These are phyloP conservation scores for Carassius gibelio DNA, from an alignment of 2,113 vertebrate species.

Conservation along the genomic window DNA sequence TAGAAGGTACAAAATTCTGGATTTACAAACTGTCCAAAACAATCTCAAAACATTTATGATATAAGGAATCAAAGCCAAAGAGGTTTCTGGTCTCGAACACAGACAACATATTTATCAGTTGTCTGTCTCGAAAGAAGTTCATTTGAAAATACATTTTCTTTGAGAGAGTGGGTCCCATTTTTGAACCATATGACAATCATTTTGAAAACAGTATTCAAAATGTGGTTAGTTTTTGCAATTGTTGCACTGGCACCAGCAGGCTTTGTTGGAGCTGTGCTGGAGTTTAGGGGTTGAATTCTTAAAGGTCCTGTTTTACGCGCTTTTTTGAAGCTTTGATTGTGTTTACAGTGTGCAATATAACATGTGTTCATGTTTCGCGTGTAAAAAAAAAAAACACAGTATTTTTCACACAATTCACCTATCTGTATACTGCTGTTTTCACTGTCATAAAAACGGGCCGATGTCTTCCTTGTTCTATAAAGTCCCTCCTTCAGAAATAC, in stretches of 20 bases:
- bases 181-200: neutral
- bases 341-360: too few relatives aligned
- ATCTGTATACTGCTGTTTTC: too few relatives aligned
- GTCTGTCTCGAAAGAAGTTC: neutral
- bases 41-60: neutral
- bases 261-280: conserved; percentile 49
- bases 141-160: neutral
- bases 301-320: neutral
- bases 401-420: too few relatives aligned
- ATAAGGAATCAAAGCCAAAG: neutral
- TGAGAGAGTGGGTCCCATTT: neutral
- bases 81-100: neutral
- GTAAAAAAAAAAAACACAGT: too few relatives aligned
- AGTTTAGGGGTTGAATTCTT: conserved; percentile 37
- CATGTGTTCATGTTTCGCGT: too few relatives aligned
- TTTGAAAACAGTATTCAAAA: neutral
- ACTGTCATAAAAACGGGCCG: too few relatives aligned
- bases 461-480: too few relatives aligned
- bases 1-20: neutral
- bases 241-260: conserved; percentile 18
- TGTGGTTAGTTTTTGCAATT: neutral
- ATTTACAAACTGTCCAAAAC: neutral
- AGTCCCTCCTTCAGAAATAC: too few relatives aligned
- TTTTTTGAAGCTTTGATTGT: too few relatives aligned
- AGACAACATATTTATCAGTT: neutral